phyloP scores from a whole-genome alignment of 1,140 invertebrate genomes.

The Campoletis sonorensis region DNA sequence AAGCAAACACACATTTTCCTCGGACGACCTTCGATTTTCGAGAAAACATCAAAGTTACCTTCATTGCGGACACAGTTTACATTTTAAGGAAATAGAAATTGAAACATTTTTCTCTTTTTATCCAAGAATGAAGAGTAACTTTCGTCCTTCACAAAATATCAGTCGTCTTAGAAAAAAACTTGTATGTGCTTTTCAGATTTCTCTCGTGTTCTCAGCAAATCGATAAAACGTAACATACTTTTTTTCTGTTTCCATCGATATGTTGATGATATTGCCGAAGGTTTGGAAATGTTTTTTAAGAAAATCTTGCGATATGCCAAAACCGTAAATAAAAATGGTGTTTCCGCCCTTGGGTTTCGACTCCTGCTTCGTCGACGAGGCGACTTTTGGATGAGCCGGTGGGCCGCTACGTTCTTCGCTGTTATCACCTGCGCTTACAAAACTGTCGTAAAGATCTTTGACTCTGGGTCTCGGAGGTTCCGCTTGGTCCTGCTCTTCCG shows the following conservation, averaged over 20 bases:
- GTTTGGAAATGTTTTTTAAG: slow-evolving; percentile 87
- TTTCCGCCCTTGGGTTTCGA: slow-evolving; percentile 85
- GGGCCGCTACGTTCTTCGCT: slow-evolving; percentile 72
- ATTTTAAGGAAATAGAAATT: no score
- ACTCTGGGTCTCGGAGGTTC: slow-evolving; percentile 73
- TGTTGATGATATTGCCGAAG: slow-evolving; percentile 89
- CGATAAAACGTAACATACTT: no score
- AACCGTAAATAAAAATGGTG: slow-evolving; percentile 91
- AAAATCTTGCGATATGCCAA: slow-evolving; percentile 89
- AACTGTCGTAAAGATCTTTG: slow-evolving; percentile 92
- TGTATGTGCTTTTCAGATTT: no score
- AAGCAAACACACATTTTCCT: no score
- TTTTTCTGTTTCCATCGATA: slow-evolving; percentile 93
- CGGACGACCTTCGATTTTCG: no score
- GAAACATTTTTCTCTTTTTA: no score
- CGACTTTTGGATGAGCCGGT: slow-evolving; percentile 65
- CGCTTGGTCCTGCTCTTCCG: slow-evolving; percentile 79
- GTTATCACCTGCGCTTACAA: slow-evolving; percentile 87
- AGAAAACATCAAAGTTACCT: no score
- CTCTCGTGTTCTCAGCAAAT: no score
- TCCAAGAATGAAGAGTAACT: no score
- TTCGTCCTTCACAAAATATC: no score
- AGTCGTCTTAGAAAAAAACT: no score
- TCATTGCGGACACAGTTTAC: no score
- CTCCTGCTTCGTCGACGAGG: slow-evolving; percentile 76